Conservation (phyloP, 2,888 invertebrate genomes). For the Apodemia mormo region DNA sequence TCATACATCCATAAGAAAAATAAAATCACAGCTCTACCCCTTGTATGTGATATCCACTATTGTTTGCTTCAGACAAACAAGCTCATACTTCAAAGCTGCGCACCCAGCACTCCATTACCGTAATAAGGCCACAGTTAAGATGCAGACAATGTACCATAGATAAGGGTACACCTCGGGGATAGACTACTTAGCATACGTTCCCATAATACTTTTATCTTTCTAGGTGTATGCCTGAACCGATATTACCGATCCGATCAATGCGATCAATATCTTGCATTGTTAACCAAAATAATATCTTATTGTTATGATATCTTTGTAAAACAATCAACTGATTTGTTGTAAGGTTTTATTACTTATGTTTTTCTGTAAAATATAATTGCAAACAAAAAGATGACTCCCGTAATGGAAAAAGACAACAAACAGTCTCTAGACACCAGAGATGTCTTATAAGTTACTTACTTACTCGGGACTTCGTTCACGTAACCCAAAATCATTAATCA, state of each 20-base stretch:
- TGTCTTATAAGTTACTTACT: no score
- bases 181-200: conserved; percentile 49
- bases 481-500: no score
- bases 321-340: background rate
- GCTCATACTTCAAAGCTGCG: conserved; percentile 9
- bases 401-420: no score
- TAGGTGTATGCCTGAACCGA: conserved; percentile 25
- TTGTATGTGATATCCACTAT: background rate
- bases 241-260: conserved; percentile 5
- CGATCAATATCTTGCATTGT: conserved; percentile 6
- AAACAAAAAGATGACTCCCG: no score
- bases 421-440: no score
- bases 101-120: conserved; percentile 46
- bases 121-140: conserved; percentile 56
- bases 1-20: background rate
- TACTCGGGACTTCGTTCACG: no score
- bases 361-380: no score
- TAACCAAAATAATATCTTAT: conserved; percentile 17
- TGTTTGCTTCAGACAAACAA: conserved; percentile 19
- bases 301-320: conserved; percentile 7
- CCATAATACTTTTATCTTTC: conserved; percentile 39
- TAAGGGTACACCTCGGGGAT: conserved; percentile 52
- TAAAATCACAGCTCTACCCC: background rate
- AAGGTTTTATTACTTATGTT: background rate
- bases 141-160: conserved; percentile 59